Evolutionary conservation across 2,797 vertebrate genomes (phyloP), one percentile per base, ranked within the genome.

Genomic region (Macropus fuliginosus): DNA sequence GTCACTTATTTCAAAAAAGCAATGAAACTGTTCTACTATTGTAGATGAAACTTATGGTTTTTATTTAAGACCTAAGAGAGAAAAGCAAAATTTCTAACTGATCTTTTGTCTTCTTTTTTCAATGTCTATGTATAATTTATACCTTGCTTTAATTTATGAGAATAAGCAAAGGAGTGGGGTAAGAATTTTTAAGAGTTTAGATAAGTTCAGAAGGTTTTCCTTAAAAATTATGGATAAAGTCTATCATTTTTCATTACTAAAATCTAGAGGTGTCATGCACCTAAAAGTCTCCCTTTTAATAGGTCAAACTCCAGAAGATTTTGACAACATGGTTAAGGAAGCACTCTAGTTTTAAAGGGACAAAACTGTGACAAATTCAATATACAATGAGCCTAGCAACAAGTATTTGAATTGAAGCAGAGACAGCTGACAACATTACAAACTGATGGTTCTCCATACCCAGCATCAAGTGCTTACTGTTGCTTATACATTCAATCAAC

Each of bases 371-470:
- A 95, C 29, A 94, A 94, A 55, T 91, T 74, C n/a, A 93, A 91
- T 16, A 95, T 12, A 95, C 54, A 90, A 54, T 93, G 59, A 93
- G 21, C 50, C 54, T 90, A 93, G 92, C 24, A 93, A 2, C n/a
- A 81, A 81, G n/a, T 21, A 52, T 34, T 6, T 89, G 96, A 96
- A 91, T 50, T 74, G 57, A 94, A 93, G 91, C 55, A 93, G 54
- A 95, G 59, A 27, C 27, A 66, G 62, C 91, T 81, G 62, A 90
- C 55, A 96, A 56, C 59, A 93, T 40, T 90, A 94, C 59, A 96
- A 93, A 96, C 94, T n/a, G 16, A 89, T 55, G 90, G 40, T 93
- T 97, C 96, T 97, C 96, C 52, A 90, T 29, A 92, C 4, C 52
- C 56, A 59, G 54, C 54, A 9, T 94, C 90, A 91, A 66, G 94